Evolutionary conservation across 2,797 vertebrate species (phyloP).

Genomic region (Calcarius lapponicus): DNA sequence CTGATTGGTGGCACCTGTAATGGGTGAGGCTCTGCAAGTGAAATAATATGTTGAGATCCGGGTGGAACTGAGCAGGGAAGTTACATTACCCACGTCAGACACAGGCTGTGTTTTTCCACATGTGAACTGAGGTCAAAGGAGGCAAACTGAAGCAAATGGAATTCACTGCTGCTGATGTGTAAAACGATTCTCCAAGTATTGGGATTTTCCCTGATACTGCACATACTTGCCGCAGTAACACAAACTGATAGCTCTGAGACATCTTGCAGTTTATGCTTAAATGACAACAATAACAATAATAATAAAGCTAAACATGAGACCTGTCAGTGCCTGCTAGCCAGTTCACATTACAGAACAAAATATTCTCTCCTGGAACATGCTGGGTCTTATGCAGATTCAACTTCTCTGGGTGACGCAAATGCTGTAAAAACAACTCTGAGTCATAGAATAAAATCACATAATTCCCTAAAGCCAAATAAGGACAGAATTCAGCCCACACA

Average conservation of each 20-base stretch:
- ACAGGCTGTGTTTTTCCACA: neutral
- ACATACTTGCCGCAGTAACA: neutral
- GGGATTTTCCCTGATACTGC: neutral
- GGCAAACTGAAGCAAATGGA: neutral
- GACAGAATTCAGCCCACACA: conserved; percentile 34
- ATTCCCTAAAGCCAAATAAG: conserved; percentile 56
- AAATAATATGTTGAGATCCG: neutral
- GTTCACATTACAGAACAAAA: conserved; percentile 51
- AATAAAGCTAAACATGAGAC: neutral
- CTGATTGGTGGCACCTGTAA: neutral
- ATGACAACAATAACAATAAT: neutral
- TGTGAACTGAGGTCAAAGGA: neutral
- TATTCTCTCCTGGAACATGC: conserved; percentile 32
- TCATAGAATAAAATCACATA: conserved; percentile 61
- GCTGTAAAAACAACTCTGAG: conserved; percentile 61
- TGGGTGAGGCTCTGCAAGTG: neutral
- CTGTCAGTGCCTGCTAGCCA: neutral
- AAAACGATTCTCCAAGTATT: neutral
- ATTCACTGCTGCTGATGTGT: neutral
- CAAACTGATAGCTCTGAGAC: neutral
- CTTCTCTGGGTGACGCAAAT: conserved; percentile 52
- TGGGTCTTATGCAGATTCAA: conserved; percentile 48
- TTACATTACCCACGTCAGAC: neutral
- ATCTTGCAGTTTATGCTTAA: neutral
- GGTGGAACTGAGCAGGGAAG: neutral